Conservation (phyloP, 2,797 vertebrate species). For the Alectoris magna region DNA sequence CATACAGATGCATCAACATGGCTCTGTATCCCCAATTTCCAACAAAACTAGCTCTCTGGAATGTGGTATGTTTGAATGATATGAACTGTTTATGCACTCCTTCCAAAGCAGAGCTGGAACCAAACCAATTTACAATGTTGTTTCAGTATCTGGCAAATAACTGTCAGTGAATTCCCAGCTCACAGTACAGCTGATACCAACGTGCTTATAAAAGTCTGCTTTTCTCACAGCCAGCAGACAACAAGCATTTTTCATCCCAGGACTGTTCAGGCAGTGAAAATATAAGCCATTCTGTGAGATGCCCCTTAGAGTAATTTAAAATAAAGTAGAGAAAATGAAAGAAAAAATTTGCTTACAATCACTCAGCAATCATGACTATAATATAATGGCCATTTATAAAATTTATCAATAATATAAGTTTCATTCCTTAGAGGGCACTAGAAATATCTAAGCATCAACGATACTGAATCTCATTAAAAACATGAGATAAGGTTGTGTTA, state of each 20-base stretch:
- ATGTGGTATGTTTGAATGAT: neutral
- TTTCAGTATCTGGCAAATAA: slow-evolving; percentile 60
- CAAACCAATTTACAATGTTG: neutral
- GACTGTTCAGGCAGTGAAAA: neutral
- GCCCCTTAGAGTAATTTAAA: neutral
- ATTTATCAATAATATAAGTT: neutral
- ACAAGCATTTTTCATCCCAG: neutral
- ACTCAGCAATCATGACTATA: neutral
- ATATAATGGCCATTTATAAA: neutral
- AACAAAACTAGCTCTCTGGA: neutral
- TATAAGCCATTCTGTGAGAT: neutral
- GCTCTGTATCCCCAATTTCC: neutral
- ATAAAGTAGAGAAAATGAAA: neutral
- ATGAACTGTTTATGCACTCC: neutral
- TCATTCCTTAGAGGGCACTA: neutral
- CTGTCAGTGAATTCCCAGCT: slow-evolving; percentile 51
- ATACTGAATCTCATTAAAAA: neutral
- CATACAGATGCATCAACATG: neutral
- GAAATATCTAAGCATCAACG: neutral
- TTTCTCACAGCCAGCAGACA: neutral
- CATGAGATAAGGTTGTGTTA: neutral
- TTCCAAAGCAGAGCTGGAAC: neutral
- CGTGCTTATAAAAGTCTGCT: neutral
- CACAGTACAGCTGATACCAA: slow-evolving; percentile 50
- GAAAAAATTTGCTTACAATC: neutral